Evolutionary conservation across 2,797 vertebrate species (phyloP), one percentile per base, ranked within the genome.

Genomic region (Kryptolebias ocellatus): DNA sequence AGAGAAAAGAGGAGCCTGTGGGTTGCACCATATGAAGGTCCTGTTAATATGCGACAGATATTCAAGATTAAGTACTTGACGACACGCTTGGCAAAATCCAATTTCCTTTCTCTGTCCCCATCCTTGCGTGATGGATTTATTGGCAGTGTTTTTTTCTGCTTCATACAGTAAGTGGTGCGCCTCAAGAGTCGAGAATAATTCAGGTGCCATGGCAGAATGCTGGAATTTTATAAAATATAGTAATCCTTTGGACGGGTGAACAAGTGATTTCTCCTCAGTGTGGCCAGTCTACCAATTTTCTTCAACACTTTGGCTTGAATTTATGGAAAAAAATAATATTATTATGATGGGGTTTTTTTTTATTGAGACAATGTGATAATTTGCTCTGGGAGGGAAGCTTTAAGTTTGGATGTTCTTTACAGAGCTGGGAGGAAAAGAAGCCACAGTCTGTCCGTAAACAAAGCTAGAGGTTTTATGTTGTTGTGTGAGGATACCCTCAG

Each of bases 1-100:
- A 86, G 73, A 66, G 46, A 74, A 9, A 72, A 58, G 67, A 62
- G 74, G 69, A 67, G 78, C 72, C 63, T 8, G 53, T 17, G 69
- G 53, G 65, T 64, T 69, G 64, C 62, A 69, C 76, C 72, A 64
- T 66, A 68, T 79, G 81, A 88, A 83, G 78, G 84, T 87, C 63
- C 81, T 84, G 85, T 91, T 91, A 90, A 93, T 90, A 90, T 82
- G 80, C 61, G 49, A 81, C 85, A 92, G 87, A 93, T 93, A 93
- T 94, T 92, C 83, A 73, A 90, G 92, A 95, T 93, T 89, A 92
- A 94, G 89, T 83, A 88, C 90, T 90, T 84, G 75, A 84, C 79
- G 87, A 88, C 81, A 92, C 76, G 89, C 92, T 90, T 89, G 91
- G 88, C 87, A 84, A 93, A 93, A 92, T 92, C 92, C 91, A 94